Percentiles rank a stretch among this genome's conserved stretches.
Evolutionary conservation across 2,888 invertebrate species (phyloP).

Genomic region (Scaptomyza reducta): DNA sequence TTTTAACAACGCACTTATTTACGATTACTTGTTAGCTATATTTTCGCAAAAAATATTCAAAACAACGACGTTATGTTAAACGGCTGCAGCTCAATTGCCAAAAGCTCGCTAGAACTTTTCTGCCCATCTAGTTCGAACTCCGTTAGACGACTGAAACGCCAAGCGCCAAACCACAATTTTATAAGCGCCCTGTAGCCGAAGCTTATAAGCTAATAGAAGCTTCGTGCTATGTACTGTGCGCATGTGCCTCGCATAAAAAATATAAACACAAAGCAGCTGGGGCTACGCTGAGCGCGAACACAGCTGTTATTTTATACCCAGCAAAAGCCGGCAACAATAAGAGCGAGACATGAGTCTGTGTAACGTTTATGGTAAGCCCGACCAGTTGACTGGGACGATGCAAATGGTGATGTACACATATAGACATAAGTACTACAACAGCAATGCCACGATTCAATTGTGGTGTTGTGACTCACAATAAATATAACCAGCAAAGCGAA

Average conservation of each 20-base stretch:
- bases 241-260: constrained; percentile 56
- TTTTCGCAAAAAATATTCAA: constrained; percentile 23
- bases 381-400: constrained; percentile 31
- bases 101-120: constrained; percentile 61
- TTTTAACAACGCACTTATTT: constrained; percentile 42
- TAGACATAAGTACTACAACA: not conserved
- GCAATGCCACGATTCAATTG: constrained; percentile 32
- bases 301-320: constrained; percentile 59
- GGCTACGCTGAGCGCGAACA: constrained; percentile 31
- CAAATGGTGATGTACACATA: constrained; percentile 24
- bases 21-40: constrained; percentile 8
- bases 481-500: not conserved
- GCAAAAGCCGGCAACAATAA: constrained; percentile 74
- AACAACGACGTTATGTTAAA: constrained; percentile 33
- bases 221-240: constrained; percentile 55
- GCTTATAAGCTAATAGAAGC: constrained; percentile 38
- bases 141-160: constrained; percentile 73
- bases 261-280: constrained; percentile 76
- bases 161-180: constrained; percentile 61
- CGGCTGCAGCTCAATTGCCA: constrained; percentile 47
- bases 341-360: constrained; percentile 33
- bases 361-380: constrained; percentile 21
- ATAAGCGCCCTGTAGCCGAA: constrained; percentile 60
- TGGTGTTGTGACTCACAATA: constrained; percentile 2
- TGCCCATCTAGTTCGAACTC: constrained; percentile 69